A percentile compares a stretch with the other conserved stretches of the same genome.
Evolutionary conservation across 2,797 vertebrate species (phyloP).

Genomic region (Pseudochirops corinnae): DNA sequence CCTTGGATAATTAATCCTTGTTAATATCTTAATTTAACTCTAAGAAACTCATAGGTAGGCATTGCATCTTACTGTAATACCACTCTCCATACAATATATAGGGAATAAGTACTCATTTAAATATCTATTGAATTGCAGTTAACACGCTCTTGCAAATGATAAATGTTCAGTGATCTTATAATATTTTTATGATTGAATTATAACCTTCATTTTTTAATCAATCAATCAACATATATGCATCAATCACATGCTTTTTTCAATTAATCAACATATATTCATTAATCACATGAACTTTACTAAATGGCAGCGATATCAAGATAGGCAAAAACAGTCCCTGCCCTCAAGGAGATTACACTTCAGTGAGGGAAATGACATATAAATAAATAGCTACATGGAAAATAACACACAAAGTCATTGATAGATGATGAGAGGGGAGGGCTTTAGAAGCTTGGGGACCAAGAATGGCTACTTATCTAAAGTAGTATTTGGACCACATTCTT

Average conservation of each 20-base stretch:
- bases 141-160: constrained; percentile 6
- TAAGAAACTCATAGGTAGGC: constrained; percentile 18
- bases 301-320: neutral
- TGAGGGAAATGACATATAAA: neutral
- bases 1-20: too few species aligned
- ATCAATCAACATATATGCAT: neutral
- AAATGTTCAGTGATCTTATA: neutral
- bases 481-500: neutral
- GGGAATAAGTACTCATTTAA: neutral
- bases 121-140: constrained; percentile 37
- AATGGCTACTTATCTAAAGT: neutral
- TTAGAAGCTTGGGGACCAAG: neutral
- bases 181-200: neutral
- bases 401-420: neutral
- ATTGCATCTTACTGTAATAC: neutral
- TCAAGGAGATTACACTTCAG: neutral
- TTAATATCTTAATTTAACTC: constrained; percentile 31
- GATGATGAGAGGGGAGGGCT: neutral
- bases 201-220: neutral
- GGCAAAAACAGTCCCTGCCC: neutral
- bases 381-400: neutral
- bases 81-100: neutral
- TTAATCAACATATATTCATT: too few species aligned
- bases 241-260: neutral
- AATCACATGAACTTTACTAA: neutral